These are phyloP conservation scores for Ondatra zibethicus DNA, from an alignment of 2,113 vertebrate genomes.

Conservation along the genomic window DNA sequence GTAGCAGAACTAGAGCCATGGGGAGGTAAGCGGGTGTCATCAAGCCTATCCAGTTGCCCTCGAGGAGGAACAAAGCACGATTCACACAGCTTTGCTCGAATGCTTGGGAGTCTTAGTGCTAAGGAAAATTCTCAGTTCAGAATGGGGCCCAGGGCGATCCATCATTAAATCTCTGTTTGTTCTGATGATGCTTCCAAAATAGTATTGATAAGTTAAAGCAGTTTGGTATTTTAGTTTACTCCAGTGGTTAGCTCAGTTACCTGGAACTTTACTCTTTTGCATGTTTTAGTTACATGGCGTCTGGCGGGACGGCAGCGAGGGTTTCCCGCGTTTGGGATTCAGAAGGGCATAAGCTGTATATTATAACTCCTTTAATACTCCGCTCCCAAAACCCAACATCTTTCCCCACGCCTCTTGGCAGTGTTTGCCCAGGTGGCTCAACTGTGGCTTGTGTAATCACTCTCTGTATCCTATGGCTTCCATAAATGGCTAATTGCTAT, in stretches of 20 bases:
- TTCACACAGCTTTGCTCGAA: slow-evolving; percentile 69
- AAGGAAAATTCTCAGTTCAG: slow-evolving; percentile 67
- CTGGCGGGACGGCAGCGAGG: slow-evolving; percentile 70
- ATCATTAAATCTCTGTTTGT: slow-evolving; percentile 73
- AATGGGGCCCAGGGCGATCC: slow-evolving; percentile 64
- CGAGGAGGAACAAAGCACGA: slow-evolving; percentile 69
- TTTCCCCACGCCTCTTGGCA: slow-evolving; percentile 77
- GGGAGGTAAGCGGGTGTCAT: slow-evolving; percentile 71
- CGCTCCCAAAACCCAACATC: slow-evolving; percentile 68
- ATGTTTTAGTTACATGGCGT: slow-evolving; percentile 71
- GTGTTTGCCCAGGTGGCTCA: slow-evolving; percentile 68
- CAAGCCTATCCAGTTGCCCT: slow-evolving; percentile 77
- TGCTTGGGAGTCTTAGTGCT: slow-evolving; percentile 70
- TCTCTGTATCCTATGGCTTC: slow-evolving; percentile 74
- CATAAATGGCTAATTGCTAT: slow-evolving; percentile 77
- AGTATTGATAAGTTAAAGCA: slow-evolving; percentile 76
- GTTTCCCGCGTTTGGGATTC: slow-evolving; percentile 76
- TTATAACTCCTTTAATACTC: slow-evolving; percentile 71
- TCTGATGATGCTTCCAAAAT: slow-evolving; percentile 81
- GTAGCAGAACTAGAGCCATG: slow-evolving; percentile 73
- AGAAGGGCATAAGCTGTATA: slow-evolving; percentile 65
- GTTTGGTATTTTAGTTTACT: slow-evolving; percentile 80
- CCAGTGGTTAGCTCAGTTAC: slow-evolving; percentile 78
- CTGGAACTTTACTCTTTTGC: slow-evolving; percentile 83
- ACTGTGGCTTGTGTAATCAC: slow-evolving; percentile 79